phyloP scores from a whole-genome alignment of 2,113 vertebrate species.

The Globicephala melas region DNA sequence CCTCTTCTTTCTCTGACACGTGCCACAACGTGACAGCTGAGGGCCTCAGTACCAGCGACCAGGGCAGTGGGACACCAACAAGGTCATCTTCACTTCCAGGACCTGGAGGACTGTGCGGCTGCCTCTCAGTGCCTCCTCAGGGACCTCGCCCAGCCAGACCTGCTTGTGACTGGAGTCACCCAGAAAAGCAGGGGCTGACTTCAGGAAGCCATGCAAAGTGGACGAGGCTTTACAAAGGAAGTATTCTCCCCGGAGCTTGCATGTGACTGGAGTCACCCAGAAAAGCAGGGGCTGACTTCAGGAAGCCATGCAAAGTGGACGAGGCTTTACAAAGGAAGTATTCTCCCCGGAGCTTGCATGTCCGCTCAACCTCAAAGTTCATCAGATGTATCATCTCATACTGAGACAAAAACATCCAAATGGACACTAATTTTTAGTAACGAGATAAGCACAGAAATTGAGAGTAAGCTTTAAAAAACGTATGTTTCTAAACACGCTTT shows the following conservation, averaged over 20 bases:
- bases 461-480: not conserved
- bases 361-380: not conserved
- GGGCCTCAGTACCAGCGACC: not conserved
- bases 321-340: not conserved
- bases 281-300: not conserved
- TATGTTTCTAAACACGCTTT: not conserved
- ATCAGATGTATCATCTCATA: not conserved
- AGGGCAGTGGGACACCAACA: not conserved
- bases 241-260: not conserved
- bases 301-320: not conserved
- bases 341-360: not conserved
- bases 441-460: not conserved
- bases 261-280: not conserved
- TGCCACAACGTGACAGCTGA: not conserved
- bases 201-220: not conserved
- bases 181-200: not conserved
- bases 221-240: not conserved
- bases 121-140: not conserved
- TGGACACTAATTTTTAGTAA: not conserved
- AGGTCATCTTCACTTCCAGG: not conserved
- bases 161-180: not conserved
- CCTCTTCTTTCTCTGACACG: slow-evolving; percentile 7
- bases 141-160: not conserved
- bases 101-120: not conserved
- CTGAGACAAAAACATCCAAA: not conserved